phyloP scores from a whole-genome alignment of 2,113 vertebrate species.

The pig (Sus scrofa) region T2T-Sscrofa CM000817.6:9794001-9794500 shows the following conservation, averaged over 20 bases:
- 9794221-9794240: conserved; percentile 89
- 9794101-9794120: conserved; percentile 76
- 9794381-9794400: neutral
- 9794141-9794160: conserved; percentile 87
- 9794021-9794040: conserved; percentile 81
- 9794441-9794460: conserved; percentile 89
- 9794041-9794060: conserved; percentile 87
- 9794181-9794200: conserved; percentile 87
- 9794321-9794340: conserved; percentile 80
- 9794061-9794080: conserved; percentile 18
- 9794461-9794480: conserved; percentile 84
- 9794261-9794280: conserved; percentile 87
- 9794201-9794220: conserved; percentile 88
- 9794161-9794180: conserved; percentile 83
- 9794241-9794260: conserved; percentile 89
- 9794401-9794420: conserved; percentile 82
- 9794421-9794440: conserved; percentile 90
- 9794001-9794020: conserved; percentile 88
- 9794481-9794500: fast-evolving
- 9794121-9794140: conserved; percentile 78
- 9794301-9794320: conserved; percentile 78
- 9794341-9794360: conserved; percentile 88
- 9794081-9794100: conserved; percentile 25
- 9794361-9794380: conserved; percentile 78
- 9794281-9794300: conserved; percentile 86